These are phyloP conservation scores for Pollachius pollachius DNA, from an alignment of 2,113 vertebrate genomes.

Conservation along the genomic window DNA sequence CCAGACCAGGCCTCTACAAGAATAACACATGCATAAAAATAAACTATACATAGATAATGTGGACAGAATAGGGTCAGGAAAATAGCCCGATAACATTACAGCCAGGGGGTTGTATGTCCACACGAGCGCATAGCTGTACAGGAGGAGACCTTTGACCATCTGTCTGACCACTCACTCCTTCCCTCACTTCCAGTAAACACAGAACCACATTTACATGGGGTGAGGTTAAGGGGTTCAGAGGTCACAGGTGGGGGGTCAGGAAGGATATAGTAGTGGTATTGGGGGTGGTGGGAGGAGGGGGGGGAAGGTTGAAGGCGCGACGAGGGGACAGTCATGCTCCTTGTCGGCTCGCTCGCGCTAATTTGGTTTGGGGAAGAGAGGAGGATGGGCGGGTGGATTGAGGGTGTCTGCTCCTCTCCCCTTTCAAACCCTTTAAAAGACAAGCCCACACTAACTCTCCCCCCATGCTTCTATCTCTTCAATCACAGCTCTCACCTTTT, in stretches of 20 bases:
- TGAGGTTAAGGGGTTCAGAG: constrained; percentile 37
- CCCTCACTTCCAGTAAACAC: constrained; percentile 4
- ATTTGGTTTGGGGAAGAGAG: constrained; percentile 43
- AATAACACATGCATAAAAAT: neutral
- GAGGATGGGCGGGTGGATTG: constrained; percentile 2
- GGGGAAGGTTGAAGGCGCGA: no score
- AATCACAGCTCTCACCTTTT: neutral
- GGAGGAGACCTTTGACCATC: no score
- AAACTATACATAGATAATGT: no score
- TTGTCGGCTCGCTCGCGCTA: constrained; percentile 23
- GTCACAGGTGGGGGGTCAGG: constrained; percentile 27
- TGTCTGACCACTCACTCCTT: constrained; percentile 28
- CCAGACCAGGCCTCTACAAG: neutral
- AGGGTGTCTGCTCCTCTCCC: constrained; percentile 5
- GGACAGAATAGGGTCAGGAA: constrained; percentile 4
- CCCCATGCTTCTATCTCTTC: neutral
- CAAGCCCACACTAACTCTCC: neutral
- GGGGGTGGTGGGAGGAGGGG: no score
- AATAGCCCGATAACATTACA: constrained; percentile 3
- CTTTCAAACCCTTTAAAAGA: constrained; percentile 25
- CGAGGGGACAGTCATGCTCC: constrained; percentile 28
- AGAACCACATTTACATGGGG: constrained; percentile 20
- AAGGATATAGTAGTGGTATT: neutral
- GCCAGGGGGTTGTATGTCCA: constrained; percentile 18
- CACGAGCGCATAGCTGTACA: constrained; percentile 7